Base-by-base conservation (phyloP, 2,797 vertebrate species). In the Bradypodion ventrale region DNA sequence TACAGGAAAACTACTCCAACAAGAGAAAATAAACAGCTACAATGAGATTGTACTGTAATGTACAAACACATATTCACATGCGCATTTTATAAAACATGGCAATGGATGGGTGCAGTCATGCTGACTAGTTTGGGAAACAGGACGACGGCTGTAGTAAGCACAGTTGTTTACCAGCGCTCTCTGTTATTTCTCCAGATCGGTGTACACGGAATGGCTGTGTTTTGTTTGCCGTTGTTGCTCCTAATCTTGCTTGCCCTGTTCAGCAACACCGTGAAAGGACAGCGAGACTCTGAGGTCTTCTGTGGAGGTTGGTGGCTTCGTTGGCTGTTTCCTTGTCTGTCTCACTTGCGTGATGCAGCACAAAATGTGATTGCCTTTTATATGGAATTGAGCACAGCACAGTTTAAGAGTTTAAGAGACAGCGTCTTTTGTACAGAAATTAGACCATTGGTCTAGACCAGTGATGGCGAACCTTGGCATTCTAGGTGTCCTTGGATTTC, bases 221-320 rank as follows among this genome's bases (percentile, higher is more conserved):
- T 83, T 84, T 7, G 0, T 1, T 1, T 52, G 63, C n/a, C 1
- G 69, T 9, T 91, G 60, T 62, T 87, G 40, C 6, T 69, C 2
- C 56, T 29, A 0, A 59, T 40, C 2, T 76, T 91, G 56, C 72
- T 70, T 2, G 49, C 10, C 5, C 37, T 86, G 12, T 89, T 84
- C 0, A 0, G 12, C 0, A 1, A 21, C 23, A 16, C 63, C 2
- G 29, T 9, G 1, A 68, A 56, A 5, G 7, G 88, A 77, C 85
- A 89, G 52, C 15, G 83, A 68, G 87, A 93, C 2, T 83, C 62
- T 2, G 7, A 12, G 0, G 75, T 82, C 52, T 85, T 92, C 84
- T 94, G 92, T 0, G 42, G 91, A 78, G 88, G 88, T 93, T 73
- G 88, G 91, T 87, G 66, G 0, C 2, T 6, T 75, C 27, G 23